Conservation (phyloP, 2,888 invertebrate genomes). For the Gastracanthus pulcherrimus region DNA sequence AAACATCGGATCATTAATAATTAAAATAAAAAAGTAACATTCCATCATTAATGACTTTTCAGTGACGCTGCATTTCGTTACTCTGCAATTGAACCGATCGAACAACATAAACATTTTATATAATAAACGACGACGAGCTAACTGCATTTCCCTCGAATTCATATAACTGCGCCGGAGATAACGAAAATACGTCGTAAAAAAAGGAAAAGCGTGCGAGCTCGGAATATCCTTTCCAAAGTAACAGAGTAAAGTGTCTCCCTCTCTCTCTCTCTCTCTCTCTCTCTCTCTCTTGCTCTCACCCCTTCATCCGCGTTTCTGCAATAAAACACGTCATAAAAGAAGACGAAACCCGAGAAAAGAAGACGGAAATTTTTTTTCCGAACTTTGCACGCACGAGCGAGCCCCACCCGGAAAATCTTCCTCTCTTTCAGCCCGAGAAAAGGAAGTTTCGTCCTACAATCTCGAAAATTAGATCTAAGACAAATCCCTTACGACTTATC, state of each 20-base stretch:
- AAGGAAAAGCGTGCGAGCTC: slow-evolving; percentile 10
- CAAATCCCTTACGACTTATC: slow-evolving; percentile 51
- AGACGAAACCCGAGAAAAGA: slow-evolving; percentile 18
- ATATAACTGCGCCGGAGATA: slow-evolving; percentile 50
- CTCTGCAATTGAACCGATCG: too few species aligned
- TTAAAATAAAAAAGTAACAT: too few species aligned
- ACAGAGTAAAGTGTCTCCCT: slow-evolving; percentile 47
- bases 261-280: neutral
- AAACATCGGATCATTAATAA: too few species aligned
- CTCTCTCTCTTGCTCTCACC: too few species aligned
- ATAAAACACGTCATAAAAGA: slow-evolving; percentile 59
- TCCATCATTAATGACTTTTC: neutral
- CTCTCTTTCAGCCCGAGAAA: neutral
- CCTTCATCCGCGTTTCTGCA: slow-evolving; percentile 20
- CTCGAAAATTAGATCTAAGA: slow-evolving; percentile 58
- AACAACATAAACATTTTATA: neutral
- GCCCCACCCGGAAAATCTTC: neutral
- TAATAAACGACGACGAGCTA: neutral
- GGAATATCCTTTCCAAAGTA: slow-evolving; percentile 54
- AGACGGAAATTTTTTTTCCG: slow-evolving; percentile 14
- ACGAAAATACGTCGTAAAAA: slow-evolving; percentile 52
- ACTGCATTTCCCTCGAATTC: slow-evolving; percentile 1
- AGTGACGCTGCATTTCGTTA: too few species aligned
- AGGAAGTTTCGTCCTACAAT: slow-evolving; percentile 35
- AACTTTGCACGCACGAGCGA: neutral